Conservation (phyloP, 2,113 vertebrate species). For the Sialia sialis region DNA sequence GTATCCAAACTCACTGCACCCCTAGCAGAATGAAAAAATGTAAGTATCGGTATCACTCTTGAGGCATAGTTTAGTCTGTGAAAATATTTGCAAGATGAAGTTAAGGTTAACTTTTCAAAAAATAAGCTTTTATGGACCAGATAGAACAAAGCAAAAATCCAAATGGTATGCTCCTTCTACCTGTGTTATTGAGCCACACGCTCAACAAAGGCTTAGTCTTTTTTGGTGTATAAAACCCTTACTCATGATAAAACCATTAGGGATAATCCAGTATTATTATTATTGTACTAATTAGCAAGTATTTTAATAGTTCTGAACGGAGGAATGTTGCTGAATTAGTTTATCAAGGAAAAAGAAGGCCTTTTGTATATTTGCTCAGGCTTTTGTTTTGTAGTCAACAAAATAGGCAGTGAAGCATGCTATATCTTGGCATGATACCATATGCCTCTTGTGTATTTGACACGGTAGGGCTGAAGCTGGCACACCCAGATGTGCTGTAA, state of each 20-base stretch:
- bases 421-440: not conserved
- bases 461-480: not conserved
- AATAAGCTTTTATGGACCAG: not conserved
- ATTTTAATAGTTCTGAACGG: slow-evolving; percentile 15
- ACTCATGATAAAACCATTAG: not conserved
- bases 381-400: not conserved
- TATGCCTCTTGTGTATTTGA: not conserved
- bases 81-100: not conserved
- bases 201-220: not conserved
- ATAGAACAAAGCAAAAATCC: not conserved
- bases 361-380: not conserved
- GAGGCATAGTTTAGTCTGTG: not conserved
- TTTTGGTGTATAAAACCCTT: not conserved
- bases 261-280: not conserved
- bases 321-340: not conserved
- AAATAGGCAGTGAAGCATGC: not conserved
- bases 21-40: not conserved
- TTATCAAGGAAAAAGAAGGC: not conserved
- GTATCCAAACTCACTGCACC: not conserved
- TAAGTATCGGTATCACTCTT: not conserved
- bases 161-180: not conserved
- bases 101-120: not conserved
- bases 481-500: not conserved
- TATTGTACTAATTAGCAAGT: not conserved
- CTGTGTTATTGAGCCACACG: not conserved